Evolutionary conservation across 2,797 vertebrate species (phyloP), one percentile per base, ranked within the genome.

Genomic region (Smutsia temminckii): DNA sequence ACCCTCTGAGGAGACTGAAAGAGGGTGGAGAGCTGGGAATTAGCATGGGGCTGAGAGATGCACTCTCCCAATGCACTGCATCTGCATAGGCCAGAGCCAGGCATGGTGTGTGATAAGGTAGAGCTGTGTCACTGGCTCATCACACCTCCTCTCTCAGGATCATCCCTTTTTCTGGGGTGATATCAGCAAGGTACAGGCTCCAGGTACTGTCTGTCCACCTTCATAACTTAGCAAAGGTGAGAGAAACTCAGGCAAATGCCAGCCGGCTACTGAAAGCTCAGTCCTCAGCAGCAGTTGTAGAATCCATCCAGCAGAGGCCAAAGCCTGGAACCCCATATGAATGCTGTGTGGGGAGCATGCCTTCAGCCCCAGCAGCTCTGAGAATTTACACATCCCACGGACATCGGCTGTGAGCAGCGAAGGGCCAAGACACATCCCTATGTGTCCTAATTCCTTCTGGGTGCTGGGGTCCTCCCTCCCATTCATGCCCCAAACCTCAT

Each of bases 151-250:
- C 40, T 57, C 55, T 46, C 16, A 17, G 40, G 63, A 42, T 86
- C 53, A 51, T 68, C 32, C 16, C 17, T 75, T 55, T 68, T 68
- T 11, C 51, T 66, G 8, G 0, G 37, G 13, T 32, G 27, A 83
- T n/a, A n/a, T 23, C 21, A 29, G 8, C 2, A 10, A 46, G 5
- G 4, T 9, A 0, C 10, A 71, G n/a, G 23, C 14, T 37, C 21
- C 55, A 85, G 18, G 16, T n/a, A 74, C 63, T 14, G 34, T 3
- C 63, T 14, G 34, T 3, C 2, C n/a, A 68, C 46, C 46, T 68
- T 68, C 40, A 61, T 10, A 21, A 21, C 40, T 53, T 32, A 46
- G 23, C 40, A 79, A 64, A 59, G n/a, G 49, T 40, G 66, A 64
- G 46, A 75, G 27, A 64, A 34, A 27, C 37, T 37, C 6, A 59